A percentile compares a stretch with the other conserved stretches of the same genome.
Conservation (phyloP, 2,888 invertebrate genomes). For the Schizaphis graminum region DNA sequence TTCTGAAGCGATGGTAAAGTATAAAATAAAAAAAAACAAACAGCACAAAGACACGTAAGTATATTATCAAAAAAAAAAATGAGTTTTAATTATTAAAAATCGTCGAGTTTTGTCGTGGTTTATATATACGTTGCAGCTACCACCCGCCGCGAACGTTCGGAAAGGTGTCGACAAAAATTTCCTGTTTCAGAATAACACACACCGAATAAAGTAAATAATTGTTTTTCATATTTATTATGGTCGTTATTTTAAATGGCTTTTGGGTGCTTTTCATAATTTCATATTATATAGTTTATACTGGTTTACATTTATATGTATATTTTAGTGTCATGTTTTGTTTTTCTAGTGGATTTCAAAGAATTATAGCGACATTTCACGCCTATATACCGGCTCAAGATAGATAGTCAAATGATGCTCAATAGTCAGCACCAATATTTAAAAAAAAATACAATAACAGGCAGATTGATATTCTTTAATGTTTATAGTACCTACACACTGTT, state of each 20-base stretch:
- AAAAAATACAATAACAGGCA: neutral
- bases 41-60: neutral
- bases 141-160: slow-evolving; percentile 53
- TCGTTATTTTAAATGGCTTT: slow-evolving; percentile 65
- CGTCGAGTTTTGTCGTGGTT: slow-evolving; percentile 1
- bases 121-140: slow-evolving; percentile 13
- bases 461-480: neutral
- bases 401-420: neutral
- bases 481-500: neutral
- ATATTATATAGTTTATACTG: neutral
- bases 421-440: neutral
- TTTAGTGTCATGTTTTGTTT: slow-evolving; percentile 15
- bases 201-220: slow-evolving; percentile 26
- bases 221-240: slow-evolving; percentile 60
- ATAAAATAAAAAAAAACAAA: neutral
- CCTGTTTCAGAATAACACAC: slow-evolving; percentile 38
- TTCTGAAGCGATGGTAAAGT: neutral
- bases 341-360: slow-evolving; percentile 8
- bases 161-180: slow-evolving; percentile 65
- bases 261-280: slow-evolving; percentile 34
- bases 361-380: slow-evolving; percentile 14
- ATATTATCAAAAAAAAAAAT: neutral
- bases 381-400: neutral
- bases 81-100: neutral
- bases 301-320: neutral